Evolutionary conservation across 2,113 vertebrate genomes (phyloP).

Genomic region (Siniperca chuatsi): DNA sequence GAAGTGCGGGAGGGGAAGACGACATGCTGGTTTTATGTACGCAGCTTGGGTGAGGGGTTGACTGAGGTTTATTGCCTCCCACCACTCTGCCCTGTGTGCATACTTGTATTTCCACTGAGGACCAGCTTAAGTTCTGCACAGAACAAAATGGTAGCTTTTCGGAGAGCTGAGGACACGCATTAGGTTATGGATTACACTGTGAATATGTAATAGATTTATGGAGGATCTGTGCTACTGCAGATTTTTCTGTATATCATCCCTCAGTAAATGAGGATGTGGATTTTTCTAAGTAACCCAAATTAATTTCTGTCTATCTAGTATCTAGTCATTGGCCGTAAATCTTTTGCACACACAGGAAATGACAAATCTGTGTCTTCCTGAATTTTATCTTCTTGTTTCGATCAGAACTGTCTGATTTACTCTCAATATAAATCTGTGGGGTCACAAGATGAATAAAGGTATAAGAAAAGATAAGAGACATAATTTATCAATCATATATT

Average conservation of each 20-base stretch:
- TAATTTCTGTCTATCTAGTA: background rate
- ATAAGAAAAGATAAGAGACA: background rate
- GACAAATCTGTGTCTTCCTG: constrained; percentile 17
- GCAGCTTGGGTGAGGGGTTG: constrained; percentile 51
- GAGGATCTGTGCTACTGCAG: background rate
- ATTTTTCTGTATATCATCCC: background rate
- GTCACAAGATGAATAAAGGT: background rate
- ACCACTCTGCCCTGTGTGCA: constrained; percentile 27
- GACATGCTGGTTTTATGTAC: constrained; percentile 45
- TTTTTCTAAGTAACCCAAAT: background rate
- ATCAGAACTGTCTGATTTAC: background rate
- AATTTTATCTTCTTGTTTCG: background rate
- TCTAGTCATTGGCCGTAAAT: background rate
- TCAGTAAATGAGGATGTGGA: background rate
- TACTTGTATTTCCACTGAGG: constrained; percentile 40
- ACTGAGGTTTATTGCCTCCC: constrained; percentile 63
- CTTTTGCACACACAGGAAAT: constrained; percentile 12
- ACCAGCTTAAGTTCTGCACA: constrained; percentile 1
- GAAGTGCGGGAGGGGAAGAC: constrained; percentile 24
- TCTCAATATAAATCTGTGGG: background rate
- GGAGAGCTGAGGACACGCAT: constrained; percentile 23
- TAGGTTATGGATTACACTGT: background rate
- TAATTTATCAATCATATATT: background rate
- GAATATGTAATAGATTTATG: constrained; percentile 20
- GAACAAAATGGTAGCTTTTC: constrained; percentile 7